phyloP scores from a whole-genome alignment of 2,888 invertebrate genomes.

The Lasius platythorax region DNA sequence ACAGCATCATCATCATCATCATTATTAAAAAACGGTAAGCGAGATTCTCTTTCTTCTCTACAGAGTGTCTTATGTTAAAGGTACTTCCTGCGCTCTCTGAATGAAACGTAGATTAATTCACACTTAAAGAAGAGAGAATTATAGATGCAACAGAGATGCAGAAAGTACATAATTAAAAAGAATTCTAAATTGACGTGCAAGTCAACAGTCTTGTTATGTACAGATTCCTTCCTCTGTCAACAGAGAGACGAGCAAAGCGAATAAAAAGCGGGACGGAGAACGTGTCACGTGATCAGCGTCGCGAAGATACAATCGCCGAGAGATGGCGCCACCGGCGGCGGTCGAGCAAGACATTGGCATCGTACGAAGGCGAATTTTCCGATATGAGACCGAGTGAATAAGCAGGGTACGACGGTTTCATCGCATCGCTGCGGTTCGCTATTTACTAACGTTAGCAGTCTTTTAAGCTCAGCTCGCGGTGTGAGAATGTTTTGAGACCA shows the following conservation, averaged over 20 bases:
- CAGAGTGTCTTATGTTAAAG: neutral
- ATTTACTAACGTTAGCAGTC: conserved; percentile 42
- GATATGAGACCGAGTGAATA: conserved; percentile 64
- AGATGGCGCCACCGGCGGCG: conserved; percentile 62
- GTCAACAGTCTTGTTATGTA: neutral
- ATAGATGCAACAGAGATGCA: neutral
- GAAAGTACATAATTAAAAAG: neutral
- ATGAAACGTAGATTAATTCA: neutral
- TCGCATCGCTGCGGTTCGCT: conserved; percentile 39
- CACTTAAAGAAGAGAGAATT: neutral
- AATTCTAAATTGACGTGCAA: neutral
- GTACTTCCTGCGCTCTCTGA: neutral
- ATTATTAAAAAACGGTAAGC: neutral
- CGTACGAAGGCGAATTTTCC: conserved; percentile 61
- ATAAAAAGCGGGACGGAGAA: neutral
- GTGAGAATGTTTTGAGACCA: neutral
- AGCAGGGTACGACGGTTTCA: conserved; percentile 51
- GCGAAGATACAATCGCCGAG: conserved; percentile 42
- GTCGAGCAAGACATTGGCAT: conserved; percentile 42
- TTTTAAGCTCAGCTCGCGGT: neutral
- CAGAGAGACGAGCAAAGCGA: neutral
- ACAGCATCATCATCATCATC: neutral
- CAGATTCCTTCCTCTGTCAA: neutral
- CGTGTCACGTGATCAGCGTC: conserved; percentile 55
- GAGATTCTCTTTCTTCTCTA: neutral